Evolutionary conservation across 2,113 vertebrate species (phyloP), one percentile per base, ranked within the genome.

Genomic region (Anarhynchus alexandrinus): DNA sequence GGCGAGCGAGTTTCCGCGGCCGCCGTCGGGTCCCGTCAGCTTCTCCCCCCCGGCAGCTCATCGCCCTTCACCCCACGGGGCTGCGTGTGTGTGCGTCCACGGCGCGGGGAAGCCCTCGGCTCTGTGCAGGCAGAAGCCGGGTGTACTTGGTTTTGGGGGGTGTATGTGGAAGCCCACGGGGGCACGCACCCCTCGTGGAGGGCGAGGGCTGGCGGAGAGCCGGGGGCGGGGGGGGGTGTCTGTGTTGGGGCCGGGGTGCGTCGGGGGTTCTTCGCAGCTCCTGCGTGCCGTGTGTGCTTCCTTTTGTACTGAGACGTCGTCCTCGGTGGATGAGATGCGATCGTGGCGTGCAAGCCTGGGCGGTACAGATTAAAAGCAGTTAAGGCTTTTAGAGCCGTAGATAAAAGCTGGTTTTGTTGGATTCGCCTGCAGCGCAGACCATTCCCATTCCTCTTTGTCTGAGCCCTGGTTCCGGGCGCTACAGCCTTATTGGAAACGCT

Each of bases 391-490:
- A 71, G 88, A 96, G 89, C 74, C 61, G 32, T 93, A 90, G 67
- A 95, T 97, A 97, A 98, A 98, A 97, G 96, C 96, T 66, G 94
- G 95, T 94, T 97, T 95, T 97, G 97, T 97, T 97, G 95, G 95
- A 96, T 97, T 98, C 92, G 97, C 96, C 97, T 81, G 96, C 94
- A 97, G 98, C 95, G 62, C 96, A 94, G 93, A 96, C 96, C 97
- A 96, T 97, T 96, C 88, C 92, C 95, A 85, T 97, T 96, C 96
- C 96, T 97, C 97, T 98, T 98, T 98, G 98, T 98, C 96, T 98
- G 96, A 98, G 95, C 95, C 94, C 88, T 34, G 92, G 96, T 97
- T 97, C 97, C 73, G 96, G 98, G 97, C 97, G 86, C 89, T 98
- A 95, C 95, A 96, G 96, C 96, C 95, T 97, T 92, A 97, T 93